Conservation (phyloP, 2,113 vertebrate species). For the Neopipo cinnamomea region DNA sequence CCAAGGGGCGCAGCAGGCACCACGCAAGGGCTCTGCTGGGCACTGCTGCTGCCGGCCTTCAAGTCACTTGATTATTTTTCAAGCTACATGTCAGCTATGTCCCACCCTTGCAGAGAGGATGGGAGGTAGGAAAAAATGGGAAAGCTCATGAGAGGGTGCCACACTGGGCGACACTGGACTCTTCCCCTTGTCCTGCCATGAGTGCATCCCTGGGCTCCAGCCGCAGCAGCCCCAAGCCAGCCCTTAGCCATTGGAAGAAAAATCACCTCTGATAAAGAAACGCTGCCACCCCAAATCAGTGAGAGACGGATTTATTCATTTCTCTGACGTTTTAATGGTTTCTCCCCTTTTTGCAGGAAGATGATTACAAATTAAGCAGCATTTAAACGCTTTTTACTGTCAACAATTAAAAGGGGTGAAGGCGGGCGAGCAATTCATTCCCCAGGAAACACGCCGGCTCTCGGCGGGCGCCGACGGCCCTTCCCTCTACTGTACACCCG, state of each 20-base stretch:
- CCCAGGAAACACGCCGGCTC: conserved; percentile 75
- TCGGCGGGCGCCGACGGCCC: conserved; percentile 60
- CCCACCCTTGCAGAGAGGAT: neutral
- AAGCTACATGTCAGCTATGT: neutral
- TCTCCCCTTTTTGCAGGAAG: conserved; percentile 68
- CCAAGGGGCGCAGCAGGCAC: rapidly evolving
- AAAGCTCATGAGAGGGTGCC: neutral
- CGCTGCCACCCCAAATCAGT: neutral
- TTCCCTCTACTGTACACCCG: conserved; percentile 59
- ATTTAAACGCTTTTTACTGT: conserved; percentile 81
- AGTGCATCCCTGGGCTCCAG: neutral
- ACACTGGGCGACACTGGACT: rapidly evolving
- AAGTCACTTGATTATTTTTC: rapidly evolving
- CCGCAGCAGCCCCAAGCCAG: neutral
- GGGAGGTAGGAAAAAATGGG: neutral
- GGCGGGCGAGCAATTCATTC: conserved; percentile 77
- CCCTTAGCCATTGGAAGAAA: conserved; percentile 33
- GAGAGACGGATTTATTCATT: conserved; percentile 70
- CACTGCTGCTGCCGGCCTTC: rapidly evolving
- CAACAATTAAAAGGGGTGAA: conserved; percentile 78
- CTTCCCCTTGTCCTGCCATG: rapidly evolving
- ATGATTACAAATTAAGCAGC: conserved; percentile 85
- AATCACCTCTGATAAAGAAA: conserved; percentile 64
- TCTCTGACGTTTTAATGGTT: conserved; percentile 78
- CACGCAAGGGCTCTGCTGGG: neutral